Percentiles rank a stretch among this genome's conserved stretches.
These are phyloP conservation scores for Nymphalis c-album DNA, from an alignment of 2,888 invertebrate genomes.

Conservation along the genomic window DNA sequence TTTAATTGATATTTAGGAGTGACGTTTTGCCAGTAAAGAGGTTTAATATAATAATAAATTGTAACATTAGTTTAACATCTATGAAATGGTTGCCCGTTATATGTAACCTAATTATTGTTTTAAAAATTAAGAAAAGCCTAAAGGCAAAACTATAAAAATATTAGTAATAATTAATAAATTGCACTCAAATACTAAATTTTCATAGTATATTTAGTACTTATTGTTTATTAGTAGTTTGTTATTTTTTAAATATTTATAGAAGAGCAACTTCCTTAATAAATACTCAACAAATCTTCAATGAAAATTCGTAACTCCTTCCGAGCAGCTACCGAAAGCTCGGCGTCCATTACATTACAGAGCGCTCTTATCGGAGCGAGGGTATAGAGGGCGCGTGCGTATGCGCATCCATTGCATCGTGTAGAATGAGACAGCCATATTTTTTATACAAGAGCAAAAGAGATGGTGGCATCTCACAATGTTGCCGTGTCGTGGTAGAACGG, in stretches of 20 bases:
- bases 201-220: too few species aligned
- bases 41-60: constrained; percentile 13
- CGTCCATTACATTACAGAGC: constrained; percentile 75
- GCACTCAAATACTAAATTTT: too few species aligned
- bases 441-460: constrained; percentile 54
- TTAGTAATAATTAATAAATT: too few species aligned
- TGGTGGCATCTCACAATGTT: constrained; percentile 64
- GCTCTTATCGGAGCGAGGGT: constrained; percentile 69
- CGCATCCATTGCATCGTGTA: constrained; percentile 68
- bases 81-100: constrained; percentile 3
- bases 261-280: constrained; percentile 8
- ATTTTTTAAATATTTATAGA: too few species aligned
- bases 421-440: constrained; percentile 49
- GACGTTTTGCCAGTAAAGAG: constrained; percentile 5
- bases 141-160: not conserved
- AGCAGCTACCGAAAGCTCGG: constrained; percentile 64
- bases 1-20: constrained; percentile 17
- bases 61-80: constrained; percentile 13
- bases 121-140: not conserved
- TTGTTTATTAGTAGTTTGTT: too few species aligned
- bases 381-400: constrained; percentile 76
- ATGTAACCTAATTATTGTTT: not conserved
- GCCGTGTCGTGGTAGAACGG: constrained; percentile 67
- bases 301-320: constrained; percentile 60
- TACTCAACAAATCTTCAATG: constrained; percentile 59